Percentiles rank a stretch among this genome's conserved stretches.
These are phyloP conservation scores for Thaumetopoea pityocampa DNA, from an alignment of 1,140 invertebrate genomes.

Conservation along the genomic window DNA sequence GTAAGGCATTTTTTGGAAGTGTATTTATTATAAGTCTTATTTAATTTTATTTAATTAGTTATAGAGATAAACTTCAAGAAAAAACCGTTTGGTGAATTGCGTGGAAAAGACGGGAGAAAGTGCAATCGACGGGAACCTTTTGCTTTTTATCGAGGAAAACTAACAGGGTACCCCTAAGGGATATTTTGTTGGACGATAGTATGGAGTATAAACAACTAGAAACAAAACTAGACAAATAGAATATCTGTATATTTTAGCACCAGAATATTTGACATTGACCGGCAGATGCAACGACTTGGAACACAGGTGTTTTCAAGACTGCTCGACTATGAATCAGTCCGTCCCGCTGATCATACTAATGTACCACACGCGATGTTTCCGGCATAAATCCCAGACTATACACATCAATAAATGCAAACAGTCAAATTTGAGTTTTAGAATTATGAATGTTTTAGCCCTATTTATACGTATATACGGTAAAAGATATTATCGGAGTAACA, in stretches of 20 bases:
- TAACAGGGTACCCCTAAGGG: too few relatives aligned
- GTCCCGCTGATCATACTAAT: conserved; percentile 36
- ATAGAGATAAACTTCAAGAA: too few relatives aligned
- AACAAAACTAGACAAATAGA: too few relatives aligned
- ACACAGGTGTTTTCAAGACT: conserved; percentile 23
- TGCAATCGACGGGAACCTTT: too few relatives aligned
- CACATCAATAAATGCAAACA: conserved; percentile 22
- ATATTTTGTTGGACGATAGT: too few relatives aligned
- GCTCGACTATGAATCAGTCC: conserved; percentile 28
- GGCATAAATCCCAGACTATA: conserved; percentile 23
- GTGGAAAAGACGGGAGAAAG: too few relatives aligned
- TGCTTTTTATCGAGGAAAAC: too few relatives aligned
- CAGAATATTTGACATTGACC: not conserved
- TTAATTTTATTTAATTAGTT: too few relatives aligned
- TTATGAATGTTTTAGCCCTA: conserved; percentile 37
- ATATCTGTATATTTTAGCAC: conserved; percentile 5
- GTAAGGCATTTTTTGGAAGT: too few relatives aligned
- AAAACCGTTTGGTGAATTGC: too few relatives aligned
- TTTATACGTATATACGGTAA: conserved; percentile 28
- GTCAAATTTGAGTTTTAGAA: conserved; percentile 46
- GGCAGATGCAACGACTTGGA: conserved; percentile 4
- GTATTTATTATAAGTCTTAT: too few relatives aligned
- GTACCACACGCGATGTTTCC: conserved; percentile 28
- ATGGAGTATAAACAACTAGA: too few relatives aligned
- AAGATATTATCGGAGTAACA: conserved; percentile 33